Evolutionary conservation across 1,140 invertebrate species (phyloP).

Genomic region (Drusus annulatus): DNA sequence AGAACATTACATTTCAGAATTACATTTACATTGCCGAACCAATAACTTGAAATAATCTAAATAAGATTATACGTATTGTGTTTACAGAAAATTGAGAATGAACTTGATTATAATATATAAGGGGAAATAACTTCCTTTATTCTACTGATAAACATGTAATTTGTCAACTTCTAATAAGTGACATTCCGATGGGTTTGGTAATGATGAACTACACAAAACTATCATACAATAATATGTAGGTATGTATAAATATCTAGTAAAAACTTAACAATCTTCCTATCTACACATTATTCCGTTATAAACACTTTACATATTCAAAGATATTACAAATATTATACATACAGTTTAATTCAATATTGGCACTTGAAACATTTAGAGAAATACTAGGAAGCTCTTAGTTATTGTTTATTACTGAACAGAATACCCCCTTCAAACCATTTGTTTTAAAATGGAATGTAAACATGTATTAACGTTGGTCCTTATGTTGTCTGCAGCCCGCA

Average conservation of each 20-base stretch:
- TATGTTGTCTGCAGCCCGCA: constrained; percentile 54
- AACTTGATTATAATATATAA: neutral
- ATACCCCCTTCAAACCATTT: constrained; percentile 50
- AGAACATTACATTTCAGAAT: too few relatives aligned
- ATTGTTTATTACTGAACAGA: constrained; percentile 58
- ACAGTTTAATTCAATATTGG: constrained; percentile 56
- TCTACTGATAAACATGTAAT: constrained; percentile 20
- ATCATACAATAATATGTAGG: constrained; percentile 1
- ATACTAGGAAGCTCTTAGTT: constrained; percentile 60
- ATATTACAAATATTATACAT: constrained; percentile 54
- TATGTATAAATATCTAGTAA: constrained; percentile 43
- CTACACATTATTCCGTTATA: constrained; percentile 53
- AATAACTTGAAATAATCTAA: too few relatives aligned
- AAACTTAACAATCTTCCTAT: constrained; percentile 56
- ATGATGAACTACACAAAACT: constrained; percentile 31
- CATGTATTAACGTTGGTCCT: constrained; percentile 55
- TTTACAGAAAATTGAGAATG: constrained; percentile 26
- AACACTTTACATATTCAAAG: constrained; percentile 52
- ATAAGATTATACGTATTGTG: neutral
- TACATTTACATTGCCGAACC: too few relatives aligned
- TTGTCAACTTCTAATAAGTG: constrained; percentile 8
- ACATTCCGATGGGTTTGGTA: constrained; percentile 38
- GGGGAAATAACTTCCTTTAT: neutral
- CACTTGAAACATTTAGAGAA: constrained; percentile 60
- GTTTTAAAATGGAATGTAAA: constrained; percentile 10